phyloP scores from a whole-genome alignment of 2,888 invertebrate genomes.

The Tyria jacobaeae region DNA sequence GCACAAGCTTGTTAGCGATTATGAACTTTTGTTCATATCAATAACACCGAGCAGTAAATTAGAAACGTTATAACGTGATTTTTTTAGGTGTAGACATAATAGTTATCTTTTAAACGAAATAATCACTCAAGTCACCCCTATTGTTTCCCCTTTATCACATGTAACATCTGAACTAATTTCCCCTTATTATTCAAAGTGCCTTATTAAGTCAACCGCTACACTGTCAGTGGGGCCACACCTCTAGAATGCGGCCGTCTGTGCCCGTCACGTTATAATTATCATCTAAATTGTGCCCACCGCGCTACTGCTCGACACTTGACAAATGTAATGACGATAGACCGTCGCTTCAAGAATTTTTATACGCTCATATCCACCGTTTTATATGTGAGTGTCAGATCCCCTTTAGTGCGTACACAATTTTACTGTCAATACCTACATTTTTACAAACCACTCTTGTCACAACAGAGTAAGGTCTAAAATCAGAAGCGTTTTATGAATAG shows the following conservation, averaged over 20 bases:
- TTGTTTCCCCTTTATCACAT: conserved; percentile 7
- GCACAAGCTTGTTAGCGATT: no score
- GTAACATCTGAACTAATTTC: conserved; percentile 9
- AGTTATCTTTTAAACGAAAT: not conserved
- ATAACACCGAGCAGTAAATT: not conserved
- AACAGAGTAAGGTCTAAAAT: conserved; percentile 39
- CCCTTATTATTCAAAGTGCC: conserved; percentile 9
- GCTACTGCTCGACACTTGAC: conserved; percentile 83
- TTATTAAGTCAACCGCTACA: conserved; percentile 21
- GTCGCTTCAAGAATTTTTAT: conserved; percentile 84
- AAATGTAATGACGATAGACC: conserved; percentile 83
- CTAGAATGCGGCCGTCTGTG: conserved; percentile 47
- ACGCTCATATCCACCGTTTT: conserved; percentile 84
- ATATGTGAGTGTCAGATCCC: conserved; percentile 79
- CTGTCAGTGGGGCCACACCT: conserved; percentile 33
- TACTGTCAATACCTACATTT: conserved; percentile 35
- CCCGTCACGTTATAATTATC: conserved; percentile 80
- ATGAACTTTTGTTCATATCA: not conserved
- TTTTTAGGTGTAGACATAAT: not conserved
- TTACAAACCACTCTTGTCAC: conserved; percentile 17
- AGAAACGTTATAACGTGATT: not conserved
- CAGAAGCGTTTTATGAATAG: conserved; percentile 17
- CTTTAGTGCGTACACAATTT: conserved; percentile 62
- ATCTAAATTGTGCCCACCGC: conserved; percentile 83
- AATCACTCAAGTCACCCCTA: conserved; percentile 7